Evolutionary conservation across 2,888 invertebrate species (phyloP), one percentile per base, ranked within the genome.

Genomic region (Drosophila niveifrons): DNA sequence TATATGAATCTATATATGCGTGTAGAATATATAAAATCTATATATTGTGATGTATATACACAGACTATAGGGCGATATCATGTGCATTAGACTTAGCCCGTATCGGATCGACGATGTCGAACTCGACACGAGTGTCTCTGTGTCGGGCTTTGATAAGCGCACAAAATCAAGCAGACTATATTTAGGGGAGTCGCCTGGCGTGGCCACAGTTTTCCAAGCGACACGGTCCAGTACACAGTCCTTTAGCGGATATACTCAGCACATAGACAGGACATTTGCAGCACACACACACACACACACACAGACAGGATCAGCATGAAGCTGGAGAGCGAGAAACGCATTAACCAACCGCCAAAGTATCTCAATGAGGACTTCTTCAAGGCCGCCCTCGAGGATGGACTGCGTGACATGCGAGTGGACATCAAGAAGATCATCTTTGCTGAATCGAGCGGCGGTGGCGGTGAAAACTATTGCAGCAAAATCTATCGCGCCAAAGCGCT

Each of bases 381-480:
- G 81, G 82, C 84, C 2, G 91, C 91, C 0, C 65, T 92, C 9
- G 90, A 91, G 74, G 90, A 91, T 73, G 92, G 92, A 0, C 73
- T 92, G 7, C 80, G 90, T 8, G 90, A 88, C 18, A 89, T 86
- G 81, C 79, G 86, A 0, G 87, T 92, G 34, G 87, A 90, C 56
- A 90, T 92, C 28, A 90, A 89, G 31, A 86, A 89, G 64, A 89
- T 92, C 11, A 75, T 81, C 31, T 90, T 92, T 48, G 78, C 85
- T 43, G 89, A 90, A 34, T 84, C 90, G 1, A 89, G 78, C 50
- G 88, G 89, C 8, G 90, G 90, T 2, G 91, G 90, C 2, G 92
- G 92, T 11, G 92, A 92, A 59, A 92, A 92, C 51, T 92, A 92
- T 56, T 90, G 91, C 70, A 92, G 92, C 46, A 90, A 90, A 46